These are phyloP conservation scores for Microtus montanus DNA, from an alignment of 2,113 vertebrate genomes.

Conservation along the genomic window DNA sequence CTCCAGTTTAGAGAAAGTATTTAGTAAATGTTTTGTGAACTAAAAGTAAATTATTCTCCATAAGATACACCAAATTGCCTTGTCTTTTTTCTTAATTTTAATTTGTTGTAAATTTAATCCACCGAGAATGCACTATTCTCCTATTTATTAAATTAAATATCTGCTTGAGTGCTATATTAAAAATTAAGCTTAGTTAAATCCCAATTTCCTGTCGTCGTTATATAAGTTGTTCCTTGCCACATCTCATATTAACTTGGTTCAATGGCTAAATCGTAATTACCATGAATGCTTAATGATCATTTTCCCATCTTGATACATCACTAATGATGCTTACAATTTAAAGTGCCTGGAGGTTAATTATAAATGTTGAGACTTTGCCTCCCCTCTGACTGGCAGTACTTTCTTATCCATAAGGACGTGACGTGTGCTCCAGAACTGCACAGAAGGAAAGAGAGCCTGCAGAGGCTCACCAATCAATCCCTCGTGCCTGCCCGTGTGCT, in stretches of 20 bases:
- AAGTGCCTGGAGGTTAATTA: conserved; percentile 70
- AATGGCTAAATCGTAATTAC: conserved; percentile 75
- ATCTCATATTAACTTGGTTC: conserved; percentile 69
- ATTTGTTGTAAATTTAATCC: conserved; percentile 66
- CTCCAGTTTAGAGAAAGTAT: background rate
- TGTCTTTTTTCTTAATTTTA: conserved; percentile 59
- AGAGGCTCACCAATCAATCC: background rate
- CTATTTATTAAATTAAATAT: conserved; percentile 78
- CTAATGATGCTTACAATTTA: conserved; percentile 66
- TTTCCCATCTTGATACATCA: conserved; percentile 67
- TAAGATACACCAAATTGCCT: conserved; percentile 54
- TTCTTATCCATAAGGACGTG: background rate
- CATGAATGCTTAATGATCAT: conserved; percentile 73
- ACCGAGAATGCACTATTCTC: conserved; percentile 56
- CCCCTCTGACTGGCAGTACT: conserved; percentile 33
- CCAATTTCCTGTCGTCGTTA: conserved; percentile 74
- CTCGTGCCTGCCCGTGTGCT: background rate
- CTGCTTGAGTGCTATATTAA: conserved; percentile 74
- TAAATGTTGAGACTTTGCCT: conserved; percentile 55
- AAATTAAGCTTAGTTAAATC: conserved; percentile 79
- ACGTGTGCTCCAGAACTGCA: background rate
- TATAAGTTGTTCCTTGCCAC: conserved; percentile 61
- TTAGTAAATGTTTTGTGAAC: conserved; percentile 43
- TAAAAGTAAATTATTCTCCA: conserved; percentile 61
- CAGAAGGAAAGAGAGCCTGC: background rate